Percentiles rank a stretch among this genome's conserved stretches.
Conservation (phyloP, 2,113 vertebrate genomes). For the Xerus inauris region DNA sequence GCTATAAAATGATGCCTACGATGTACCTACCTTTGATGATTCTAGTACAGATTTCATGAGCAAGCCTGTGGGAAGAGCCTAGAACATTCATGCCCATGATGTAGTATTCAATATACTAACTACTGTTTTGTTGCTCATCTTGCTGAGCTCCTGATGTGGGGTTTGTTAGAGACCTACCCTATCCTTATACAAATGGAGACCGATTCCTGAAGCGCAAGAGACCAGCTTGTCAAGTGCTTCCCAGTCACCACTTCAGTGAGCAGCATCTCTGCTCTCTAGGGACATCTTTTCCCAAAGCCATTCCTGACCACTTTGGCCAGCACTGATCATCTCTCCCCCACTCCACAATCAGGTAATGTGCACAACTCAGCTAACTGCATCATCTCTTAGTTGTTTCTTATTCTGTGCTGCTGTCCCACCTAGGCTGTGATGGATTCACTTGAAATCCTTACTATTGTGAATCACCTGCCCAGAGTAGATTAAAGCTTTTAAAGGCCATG, state of each 20-base stretch:
- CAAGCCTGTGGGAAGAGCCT: neutral
- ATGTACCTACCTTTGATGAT: neutral
- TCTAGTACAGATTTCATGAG: neutral
- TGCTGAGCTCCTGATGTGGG: neutral
- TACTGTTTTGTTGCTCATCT: too few relatives aligned
- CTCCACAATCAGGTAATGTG: neutral
- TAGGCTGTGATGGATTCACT: neutral
- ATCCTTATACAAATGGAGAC: neutral
- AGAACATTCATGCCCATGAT: neutral
- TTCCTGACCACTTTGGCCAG: neutral
- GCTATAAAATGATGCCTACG: neutral
- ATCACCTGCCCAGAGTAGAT: neutral
- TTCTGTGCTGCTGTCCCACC: neutral
- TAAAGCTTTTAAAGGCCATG: neutral
- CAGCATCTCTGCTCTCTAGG: neutral
- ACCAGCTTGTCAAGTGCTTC: neutral
- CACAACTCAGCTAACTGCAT: fast-evolving
- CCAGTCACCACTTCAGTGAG: neutral
- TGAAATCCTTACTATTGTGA: neutral
- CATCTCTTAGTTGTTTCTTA: too few relatives aligned
- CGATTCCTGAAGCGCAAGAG: neutral
- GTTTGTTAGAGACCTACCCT: neutral
- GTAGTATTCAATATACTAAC: fast-evolving
- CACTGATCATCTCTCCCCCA: neutral
- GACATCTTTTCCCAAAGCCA: too few relatives aligned